phyloP scores from a whole-genome alignment of 2,888 invertebrate species.

The Epirrhoe tristata region DNA sequence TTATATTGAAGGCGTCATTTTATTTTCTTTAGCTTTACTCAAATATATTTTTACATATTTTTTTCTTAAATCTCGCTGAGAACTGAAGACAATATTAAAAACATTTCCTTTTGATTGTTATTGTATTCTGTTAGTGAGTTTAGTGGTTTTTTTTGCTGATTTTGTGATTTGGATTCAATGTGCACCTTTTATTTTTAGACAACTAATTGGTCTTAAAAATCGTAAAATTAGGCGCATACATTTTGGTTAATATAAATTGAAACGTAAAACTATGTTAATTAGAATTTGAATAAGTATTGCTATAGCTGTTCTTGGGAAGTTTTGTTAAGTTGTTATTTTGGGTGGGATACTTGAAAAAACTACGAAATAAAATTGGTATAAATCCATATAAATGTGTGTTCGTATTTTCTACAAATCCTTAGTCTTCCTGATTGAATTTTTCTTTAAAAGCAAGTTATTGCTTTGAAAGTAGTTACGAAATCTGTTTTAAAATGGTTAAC shows the following conservation, averaged over 20 bases:
- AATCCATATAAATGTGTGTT: constrained; percentile 46
- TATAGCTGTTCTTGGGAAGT: constrained; percentile 61
- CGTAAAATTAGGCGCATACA: not conserved
- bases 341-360: constrained; percentile 65
- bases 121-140: not conserved
- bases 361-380: constrained; percentile 68
- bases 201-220: not conserved
- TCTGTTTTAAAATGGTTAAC: too few relatives aligned
- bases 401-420: constrained; percentile 10
- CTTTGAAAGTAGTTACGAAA: too few relatives aligned
- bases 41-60: constrained; percentile 53
- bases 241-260: not conserved
- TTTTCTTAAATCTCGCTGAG: constrained; percentile 53
- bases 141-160: not conserved
- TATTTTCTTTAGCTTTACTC: constrained; percentile 6
- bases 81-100: constrained; percentile 58
- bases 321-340: constrained; percentile 69
- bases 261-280: constrained; percentile 11
- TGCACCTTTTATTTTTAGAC: not conserved
- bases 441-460: too few relatives aligned
- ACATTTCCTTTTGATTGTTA: not conserved
- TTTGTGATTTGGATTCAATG: not conserved
- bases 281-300: constrained; percentile 43
- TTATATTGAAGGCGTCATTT: constrained; percentile 15
- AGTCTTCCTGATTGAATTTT: too few relatives aligned